These are phyloP conservation scores for Caranx melampygus DNA, from an alignment of 2,113 vertebrate genomes.

Conservation along the genomic window DNA sequence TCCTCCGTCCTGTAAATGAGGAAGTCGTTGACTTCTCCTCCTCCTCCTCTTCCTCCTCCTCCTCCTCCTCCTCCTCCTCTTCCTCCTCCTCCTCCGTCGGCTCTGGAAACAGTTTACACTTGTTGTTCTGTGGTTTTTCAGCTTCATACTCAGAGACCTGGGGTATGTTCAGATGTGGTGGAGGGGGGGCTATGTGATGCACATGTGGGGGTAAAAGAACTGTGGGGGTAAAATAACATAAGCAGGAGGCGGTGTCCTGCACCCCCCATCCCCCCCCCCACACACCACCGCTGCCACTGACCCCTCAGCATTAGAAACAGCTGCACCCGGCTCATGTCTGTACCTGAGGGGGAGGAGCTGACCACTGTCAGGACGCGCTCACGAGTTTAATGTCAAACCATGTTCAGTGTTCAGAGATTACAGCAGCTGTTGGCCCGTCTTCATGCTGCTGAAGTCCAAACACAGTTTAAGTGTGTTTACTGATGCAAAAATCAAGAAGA, in stretches of 20 bases:
- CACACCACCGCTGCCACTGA: constrained; percentile 44
- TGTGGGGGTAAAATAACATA: constrained; percentile 71
- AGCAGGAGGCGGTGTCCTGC: constrained; percentile 47
- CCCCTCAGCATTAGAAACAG: constrained; percentile 56
- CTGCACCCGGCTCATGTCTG: constrained; percentile 49
- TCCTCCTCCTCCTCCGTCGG: background rate
- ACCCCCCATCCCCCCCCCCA: too few species aligned
- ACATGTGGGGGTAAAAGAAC: constrained; percentile 61
- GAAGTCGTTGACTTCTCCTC: constrained; percentile 3
- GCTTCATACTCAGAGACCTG: constrained; percentile 22
- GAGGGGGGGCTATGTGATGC: constrained; percentile 56
- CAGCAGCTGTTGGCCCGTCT: too few species aligned
- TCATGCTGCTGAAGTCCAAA: too few species aligned
- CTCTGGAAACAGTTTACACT: constrained; percentile 64
- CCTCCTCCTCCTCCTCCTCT: background rate
- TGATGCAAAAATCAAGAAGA: too few species aligned
- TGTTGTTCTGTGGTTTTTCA: constrained; percentile 64
- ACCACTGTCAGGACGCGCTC: too few species aligned
- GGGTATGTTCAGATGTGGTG: constrained; percentile 60
- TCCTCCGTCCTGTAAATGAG: constrained; percentile 1
- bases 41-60: background rate
- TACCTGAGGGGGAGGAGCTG: background rate
- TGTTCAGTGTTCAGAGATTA: too few species aligned
- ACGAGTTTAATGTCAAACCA: background rate
- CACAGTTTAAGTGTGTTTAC: too few species aligned